Evolutionary conservation across 2,797 vertebrate species (phyloP), one percentile per base, ranked within the genome.

Genomic region (Takifugu rubripes): DNA sequence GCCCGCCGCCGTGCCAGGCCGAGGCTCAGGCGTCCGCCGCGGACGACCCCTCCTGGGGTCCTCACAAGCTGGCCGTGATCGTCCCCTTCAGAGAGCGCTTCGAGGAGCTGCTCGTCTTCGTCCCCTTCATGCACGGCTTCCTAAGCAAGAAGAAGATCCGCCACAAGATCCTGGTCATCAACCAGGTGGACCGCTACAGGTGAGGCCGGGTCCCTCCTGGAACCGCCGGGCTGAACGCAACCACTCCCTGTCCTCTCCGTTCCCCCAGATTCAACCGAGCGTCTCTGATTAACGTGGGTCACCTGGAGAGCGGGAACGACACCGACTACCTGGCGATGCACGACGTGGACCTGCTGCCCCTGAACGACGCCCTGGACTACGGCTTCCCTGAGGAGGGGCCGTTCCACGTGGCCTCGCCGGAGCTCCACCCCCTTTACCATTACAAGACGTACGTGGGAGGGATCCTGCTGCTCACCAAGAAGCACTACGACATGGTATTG

Each of bases 271-370:
- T 98, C 70, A 99, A 99, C 81, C 91, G 96, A 44, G 97, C 97
- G 0, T 96, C 97, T 2, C 89, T 99, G 66, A 96, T 99, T 84
- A 99, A 99, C 0, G 95, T 93, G 75, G 97, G 97, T 50, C 95
- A 93, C 82, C 65, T 93, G 84, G 96, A 98, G 90, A 98, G 96
- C 0, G 89, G 93, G 1, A 98, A 99, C 0, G 91, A 95, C 87
- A 99, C 96, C 0, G 97, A 99, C 87, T 99, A 99, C 86, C 91
- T 99, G 6, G 96, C 96, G 0, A 99, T 99, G 97, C 97, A 98
- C 0, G 97, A 99, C 0, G 96, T 99, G 16, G 97, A 99, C 82
- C 90, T 99, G 79, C 87, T 99, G 68, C 97, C 97, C 5, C 92
- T 93, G 61, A 99, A 98, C 0, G 92, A 94, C 5, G 93, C 92